Evolutionary conservation across 1,140 invertebrate genomes (phyloP).

Genomic region (Bombus waltoni): DNA sequence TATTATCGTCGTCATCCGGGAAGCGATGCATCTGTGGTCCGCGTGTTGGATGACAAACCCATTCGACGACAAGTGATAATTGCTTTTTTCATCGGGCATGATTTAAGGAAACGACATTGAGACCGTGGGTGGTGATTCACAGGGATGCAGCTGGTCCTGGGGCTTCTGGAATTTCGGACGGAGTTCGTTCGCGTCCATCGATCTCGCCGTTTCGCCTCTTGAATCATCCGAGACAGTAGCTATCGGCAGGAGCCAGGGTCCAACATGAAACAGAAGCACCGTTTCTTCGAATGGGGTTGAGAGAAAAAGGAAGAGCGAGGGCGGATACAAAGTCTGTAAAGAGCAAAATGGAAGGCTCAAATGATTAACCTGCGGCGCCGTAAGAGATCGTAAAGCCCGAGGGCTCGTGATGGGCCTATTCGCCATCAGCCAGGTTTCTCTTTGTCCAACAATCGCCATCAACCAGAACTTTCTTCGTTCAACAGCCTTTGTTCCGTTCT

Average conservation of each 20-base stretch:
- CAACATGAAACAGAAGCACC: slow-evolving; percentile 40
- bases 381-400: slow-evolving; percentile 71
- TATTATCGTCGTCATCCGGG: not conserved
- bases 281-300: slow-evolving; percentile 9
- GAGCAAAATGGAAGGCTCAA: slow-evolving; percentile 57
- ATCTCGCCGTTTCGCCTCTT: slow-evolving; percentile 41
- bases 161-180: slow-evolving; percentile 53
- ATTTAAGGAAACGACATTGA: slow-evolving; percentile 60
- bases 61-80: slow-evolving; percentile 24
- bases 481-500: slow-evolving; percentile 52
- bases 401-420: slow-evolving; percentile 51
- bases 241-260: slow-evolving; percentile 44
- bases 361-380: slow-evolving; percentile 74
- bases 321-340: slow-evolving; percentile 28
- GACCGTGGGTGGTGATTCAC: slow-evolving; percentile 53
- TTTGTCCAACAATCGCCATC: not conserved
- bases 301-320: slow-evolving; percentile 6
- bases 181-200: slow-evolving; percentile 35
- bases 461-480: not conserved
- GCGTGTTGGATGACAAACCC: not conserved
- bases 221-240: slow-evolving; percentile 54
- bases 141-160: slow-evolving; percentile 31
- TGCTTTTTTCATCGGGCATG: slow-evolving; percentile 32
- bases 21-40: too few relatives aligned
- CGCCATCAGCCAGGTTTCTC: slow-evolving; percentile 17